Evolutionary conservation across 2,113 vertebrate species (phyloP).

Genomic region (Phainopepla nitens): DNA sequence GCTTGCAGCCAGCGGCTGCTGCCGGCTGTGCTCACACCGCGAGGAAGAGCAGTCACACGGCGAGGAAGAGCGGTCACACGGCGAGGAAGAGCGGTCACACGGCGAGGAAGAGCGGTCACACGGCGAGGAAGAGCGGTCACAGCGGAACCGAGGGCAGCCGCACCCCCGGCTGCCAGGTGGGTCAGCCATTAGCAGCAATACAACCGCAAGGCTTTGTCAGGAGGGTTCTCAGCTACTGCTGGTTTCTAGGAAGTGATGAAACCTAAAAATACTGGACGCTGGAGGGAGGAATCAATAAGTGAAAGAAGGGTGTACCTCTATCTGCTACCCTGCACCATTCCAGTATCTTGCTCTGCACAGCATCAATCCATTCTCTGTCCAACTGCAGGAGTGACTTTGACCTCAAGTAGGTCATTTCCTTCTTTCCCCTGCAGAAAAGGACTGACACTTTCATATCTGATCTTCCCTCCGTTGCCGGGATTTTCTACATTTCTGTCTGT

Average conservation of each 20-base stretch:
- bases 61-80: neutral
- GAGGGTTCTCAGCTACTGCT: neutral
- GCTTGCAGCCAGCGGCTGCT: neutral
- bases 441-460: neutral
- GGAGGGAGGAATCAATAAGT: neutral
- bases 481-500: neutral
- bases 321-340: neutral
- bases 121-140: neutral
- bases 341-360: neutral
- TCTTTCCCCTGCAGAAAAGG: neutral
- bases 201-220: neutral
- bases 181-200: neutral
- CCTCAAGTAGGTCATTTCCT: neutral
- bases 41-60: neutral
- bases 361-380: neutral
- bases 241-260: neutral
- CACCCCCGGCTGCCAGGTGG: neutral
- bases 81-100: neutral
- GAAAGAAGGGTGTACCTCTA: neutral
- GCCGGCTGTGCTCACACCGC: accelerated
- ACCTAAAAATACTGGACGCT: neutral
- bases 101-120: neutral
- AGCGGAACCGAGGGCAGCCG: accelerated
- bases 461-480: neutral
- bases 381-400: neutral